phyloP scores from a whole-genome alignment of 1,140 invertebrate genomes.

The Bombyx mori region DNA sequence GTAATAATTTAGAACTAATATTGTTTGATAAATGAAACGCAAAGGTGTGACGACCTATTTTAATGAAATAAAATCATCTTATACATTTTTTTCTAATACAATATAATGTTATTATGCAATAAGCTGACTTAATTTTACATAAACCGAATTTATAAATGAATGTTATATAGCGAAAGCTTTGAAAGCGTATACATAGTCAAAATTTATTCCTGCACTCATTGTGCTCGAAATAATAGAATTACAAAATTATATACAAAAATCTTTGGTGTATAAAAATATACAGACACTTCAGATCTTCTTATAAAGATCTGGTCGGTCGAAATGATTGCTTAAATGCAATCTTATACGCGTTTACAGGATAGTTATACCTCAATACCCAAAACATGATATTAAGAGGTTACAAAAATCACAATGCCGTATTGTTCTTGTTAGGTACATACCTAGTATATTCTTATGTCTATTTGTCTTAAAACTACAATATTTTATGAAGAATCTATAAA shows the following conservation, averaged over 20 bases:
- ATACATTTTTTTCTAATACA: slow-evolving; percentile 35
- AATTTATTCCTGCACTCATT: slow-evolving; percentile 50
- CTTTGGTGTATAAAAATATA: slow-evolving; percentile 60
- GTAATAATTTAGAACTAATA: too few relatives aligned
- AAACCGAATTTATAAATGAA: slow-evolving; percentile 30
- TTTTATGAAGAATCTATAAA: slow-evolving; percentile 70
- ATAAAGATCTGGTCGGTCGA: slow-evolving; percentile 66
- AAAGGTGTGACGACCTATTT: slow-evolving; percentile 32
- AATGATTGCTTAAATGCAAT: slow-evolving; percentile 60
- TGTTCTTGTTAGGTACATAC: slow-evolving; percentile 13
- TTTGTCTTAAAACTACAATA: slow-evolving; percentile 50
- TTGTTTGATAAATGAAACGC: slow-evolving; percentile 2
- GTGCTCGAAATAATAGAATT: slow-evolving; percentile 38
- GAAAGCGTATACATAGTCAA: slow-evolving; percentile 40
- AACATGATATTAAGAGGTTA: slow-evolving; percentile 40
- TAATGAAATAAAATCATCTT: slow-evolving; percentile 49
- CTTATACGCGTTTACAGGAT: slow-evolving; percentile 66
- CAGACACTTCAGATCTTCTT: slow-evolving; percentile 61
- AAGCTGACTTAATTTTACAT: slow-evolving; percentile 54
- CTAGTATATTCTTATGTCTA: slow-evolving; percentile 28
- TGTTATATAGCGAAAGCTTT: slow-evolving; percentile 57
- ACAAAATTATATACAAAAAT: slow-evolving; percentile 62
- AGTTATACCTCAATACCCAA: slow-evolving; percentile 49
- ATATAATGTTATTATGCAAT: slow-evolving; percentile 45
- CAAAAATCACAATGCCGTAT: slow-evolving; percentile 58